Conservation (phyloP, 2,888 invertebrate species). For the Enoplolaimus lenunculus region DNA sequence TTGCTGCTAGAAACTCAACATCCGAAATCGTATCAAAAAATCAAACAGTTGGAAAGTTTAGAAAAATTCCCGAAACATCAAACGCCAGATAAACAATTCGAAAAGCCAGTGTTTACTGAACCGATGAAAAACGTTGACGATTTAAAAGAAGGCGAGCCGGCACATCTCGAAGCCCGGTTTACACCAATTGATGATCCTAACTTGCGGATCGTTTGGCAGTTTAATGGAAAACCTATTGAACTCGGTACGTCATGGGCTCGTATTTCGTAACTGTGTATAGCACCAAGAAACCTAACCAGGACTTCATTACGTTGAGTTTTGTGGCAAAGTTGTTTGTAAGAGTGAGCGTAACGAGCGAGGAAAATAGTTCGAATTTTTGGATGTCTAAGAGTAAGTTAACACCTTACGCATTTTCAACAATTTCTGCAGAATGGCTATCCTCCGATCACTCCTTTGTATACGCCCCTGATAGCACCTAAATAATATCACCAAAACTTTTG, state of each 20-base stretch:
- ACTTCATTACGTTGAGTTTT: no score
- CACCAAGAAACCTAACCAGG: no score
- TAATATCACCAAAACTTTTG: no score
- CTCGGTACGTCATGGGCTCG: conserved; percentile 26
- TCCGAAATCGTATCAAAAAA: conserved; percentile 77
- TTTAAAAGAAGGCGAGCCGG: conserved; percentile 80
- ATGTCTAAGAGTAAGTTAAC: no score
- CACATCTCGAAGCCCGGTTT: conserved; percentile 61
- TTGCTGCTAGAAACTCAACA: conserved; percentile 75
- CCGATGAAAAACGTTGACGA: conserved; percentile 69
- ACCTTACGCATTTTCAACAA: no score
- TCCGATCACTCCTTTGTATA: no score
- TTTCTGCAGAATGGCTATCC: no score
- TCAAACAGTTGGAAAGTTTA: conserved; percentile 64
- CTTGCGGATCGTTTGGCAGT: conserved; percentile 41
- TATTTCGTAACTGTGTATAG: not conserved
- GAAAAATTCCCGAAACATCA: conserved; percentile 42
- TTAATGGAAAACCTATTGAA: conserved; percentile 69
- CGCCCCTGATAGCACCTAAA: no score
- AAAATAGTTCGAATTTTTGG: no score
- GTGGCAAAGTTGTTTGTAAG: no score
- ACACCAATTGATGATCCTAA: conserved; percentile 33
- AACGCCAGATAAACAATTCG: conserved; percentile 66
- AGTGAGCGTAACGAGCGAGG: no score
- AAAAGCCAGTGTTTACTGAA: conserved; percentile 71